These are phyloP conservation scores for Apoda limacodes DNA, from an alignment of 2,888 invertebrate genomes.

Conservation along the genomic window DNA sequence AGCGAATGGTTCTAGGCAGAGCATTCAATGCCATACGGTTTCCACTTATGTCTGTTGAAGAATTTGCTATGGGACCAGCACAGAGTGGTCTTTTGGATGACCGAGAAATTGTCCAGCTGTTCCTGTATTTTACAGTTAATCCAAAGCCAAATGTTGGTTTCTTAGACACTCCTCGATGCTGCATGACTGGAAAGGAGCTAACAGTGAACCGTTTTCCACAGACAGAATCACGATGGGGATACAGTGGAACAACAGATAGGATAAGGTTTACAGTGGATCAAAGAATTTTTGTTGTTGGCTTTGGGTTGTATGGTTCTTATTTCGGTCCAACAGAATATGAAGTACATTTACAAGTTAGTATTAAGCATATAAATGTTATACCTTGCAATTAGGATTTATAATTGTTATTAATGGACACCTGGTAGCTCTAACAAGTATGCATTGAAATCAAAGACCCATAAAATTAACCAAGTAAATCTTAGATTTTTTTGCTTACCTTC, in stretches of 20 bases:
- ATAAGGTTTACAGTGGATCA: slow-evolving; percentile 86
- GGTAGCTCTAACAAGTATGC: too few species aligned
- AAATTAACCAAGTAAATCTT: too few species aligned
- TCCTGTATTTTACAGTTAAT: slow-evolving; percentile 78
- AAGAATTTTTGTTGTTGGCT: slow-evolving; percentile 84
- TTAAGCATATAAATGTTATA: slow-evolving; percentile 1
- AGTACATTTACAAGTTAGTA: slow-evolving; percentile 72
- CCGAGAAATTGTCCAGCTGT: slow-evolving; percentile 79
- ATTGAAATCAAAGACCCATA: too few species aligned
- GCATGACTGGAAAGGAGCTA: slow-evolving; percentile 83
- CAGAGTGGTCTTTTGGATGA: slow-evolving; percentile 82
- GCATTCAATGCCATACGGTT: slow-evolving; percentile 82
- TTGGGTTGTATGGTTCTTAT: slow-evolving; percentile 87
- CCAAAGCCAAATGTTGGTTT: slow-evolving; percentile 82
- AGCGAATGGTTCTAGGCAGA: slow-evolving; percentile 75
- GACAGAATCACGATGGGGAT: slow-evolving; percentile 86
- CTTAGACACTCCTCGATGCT: slow-evolving; percentile 77
- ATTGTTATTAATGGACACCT: not conserved
- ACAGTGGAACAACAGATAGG: slow-evolving; percentile 84
- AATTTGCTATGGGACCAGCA: slow-evolving; percentile 83
- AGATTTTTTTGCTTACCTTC: too few species aligned
- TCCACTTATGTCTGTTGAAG: slow-evolving; percentile 87
- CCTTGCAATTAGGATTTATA: not conserved
- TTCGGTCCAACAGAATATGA: slow-evolving; percentile 83
- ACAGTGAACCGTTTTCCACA: slow-evolving; percentile 79